Base-by-base conservation (phyloP, 1,140 invertebrate species). In the Camponotus floridanus region DNA sequence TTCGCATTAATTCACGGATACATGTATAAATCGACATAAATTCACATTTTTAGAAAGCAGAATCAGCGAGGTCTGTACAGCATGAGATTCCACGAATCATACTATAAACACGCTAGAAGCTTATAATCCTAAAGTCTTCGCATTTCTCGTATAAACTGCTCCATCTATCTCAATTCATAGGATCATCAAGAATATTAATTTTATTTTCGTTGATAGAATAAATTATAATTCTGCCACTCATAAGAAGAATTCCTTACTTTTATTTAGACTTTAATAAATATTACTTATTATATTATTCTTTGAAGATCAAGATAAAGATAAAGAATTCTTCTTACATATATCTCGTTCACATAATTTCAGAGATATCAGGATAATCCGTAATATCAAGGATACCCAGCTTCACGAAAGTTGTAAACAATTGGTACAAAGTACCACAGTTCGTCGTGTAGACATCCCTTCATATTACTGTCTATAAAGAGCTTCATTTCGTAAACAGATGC, bases 341-440 rank as follows among this genome's bases (percentile, higher is more conserved):
- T 39, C 13, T 80, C 39, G 39, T 48, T 83, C 55, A n/a, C n/a
- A 21, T 81, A 13, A 33, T 73, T 81, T 73, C 15, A 51, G 15
- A 51, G 48, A 51, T 55, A 26, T 80, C 33, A 39, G 21, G 26
- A 57, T 45, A 51, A 73, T 73, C 55, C 68, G 55, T 51, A 51
- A 51, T 55, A 26, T 80, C 33, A 39, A 80, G 21, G 39, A 57
- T 33, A 74, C 61, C 42, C 68, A 55, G 67, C 26, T 21, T 26
- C 13, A 11, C 67, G 5, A 68, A 36, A 62, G 31, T 36, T 45
- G 55, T 73, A 55, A 81, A 81, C 79, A 26, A 61, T 51, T 73
- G 79, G 79, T 83, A 83, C 57, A 26, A 48, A 83, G 55, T 83
- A 83, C 79, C 79, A 83, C 68, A 83, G 85, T 88, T 76, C 85